These are phyloP conservation scores for Oostethus manadensis DNA, from an alignment of 2,113 vertebrate species.

Conservation along the genomic window DNA sequence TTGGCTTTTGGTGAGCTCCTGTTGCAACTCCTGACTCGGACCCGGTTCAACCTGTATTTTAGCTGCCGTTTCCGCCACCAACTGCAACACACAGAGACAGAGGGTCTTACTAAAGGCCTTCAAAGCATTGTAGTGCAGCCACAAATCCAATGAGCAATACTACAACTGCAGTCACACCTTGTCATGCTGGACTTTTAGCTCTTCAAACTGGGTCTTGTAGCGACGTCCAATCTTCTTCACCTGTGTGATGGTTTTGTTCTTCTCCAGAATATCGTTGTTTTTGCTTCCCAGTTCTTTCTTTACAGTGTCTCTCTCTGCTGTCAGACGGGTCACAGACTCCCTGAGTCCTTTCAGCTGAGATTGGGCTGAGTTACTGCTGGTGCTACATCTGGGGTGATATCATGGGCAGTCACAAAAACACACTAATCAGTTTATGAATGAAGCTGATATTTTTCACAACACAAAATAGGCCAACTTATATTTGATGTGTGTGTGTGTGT, in stretches of 20 bases:
- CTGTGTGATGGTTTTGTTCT: constrained; percentile 90
- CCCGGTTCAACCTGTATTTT: constrained; percentile 55
- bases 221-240: constrained; percentile 97
- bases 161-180: constrained; percentile 68
- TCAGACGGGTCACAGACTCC: constrained; percentile 78
- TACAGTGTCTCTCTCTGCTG: constrained; percentile 77
- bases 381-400: constrained; percentile 38
- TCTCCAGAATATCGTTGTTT: constrained; percentile 85
- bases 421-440: background rate
- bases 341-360: constrained; percentile 82
- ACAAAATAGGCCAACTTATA: too few relatives aligned
- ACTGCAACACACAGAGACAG: constrained; percentile 55
- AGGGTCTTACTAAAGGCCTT: background rate
- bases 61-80: constrained; percentile 74
- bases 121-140: background rate
- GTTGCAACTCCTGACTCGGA: constrained; percentile 37
- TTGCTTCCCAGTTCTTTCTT: constrained; percentile 85
- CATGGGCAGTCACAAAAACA: background rate
- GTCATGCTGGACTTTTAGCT: constrained; percentile 88
- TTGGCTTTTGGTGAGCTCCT: constrained; percentile 46
- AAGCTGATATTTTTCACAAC: background rate
- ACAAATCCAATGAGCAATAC: background rate
- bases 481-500: too few relatives aligned
- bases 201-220: constrained; percentile 96
- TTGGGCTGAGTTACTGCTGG: constrained; percentile 79